Evolutionary conservation across 2,888 invertebrate genomes (phyloP), one percentile per base, ranked within the genome.

Genomic region (Caenorhabditis imperialis): DNA sequence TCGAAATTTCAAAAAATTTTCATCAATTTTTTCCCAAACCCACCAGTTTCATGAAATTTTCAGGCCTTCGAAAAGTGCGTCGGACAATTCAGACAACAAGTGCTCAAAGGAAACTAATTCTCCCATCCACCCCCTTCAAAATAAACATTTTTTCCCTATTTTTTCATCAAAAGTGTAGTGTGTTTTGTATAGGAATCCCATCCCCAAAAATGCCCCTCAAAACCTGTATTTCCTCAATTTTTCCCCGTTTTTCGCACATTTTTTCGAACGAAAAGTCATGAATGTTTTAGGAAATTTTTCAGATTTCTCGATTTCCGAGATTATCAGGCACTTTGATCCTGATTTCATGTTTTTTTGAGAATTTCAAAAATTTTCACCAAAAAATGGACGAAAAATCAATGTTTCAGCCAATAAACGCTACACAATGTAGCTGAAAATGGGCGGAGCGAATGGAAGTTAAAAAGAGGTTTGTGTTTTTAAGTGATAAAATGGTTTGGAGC

Each of bases 11-110:
- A n/a, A n/a, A n/a, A n/a, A n/a, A n/a, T n/a, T n/a, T n/a, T n/a
- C n/a, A n/a, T n/a, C n/a, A n/a, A n/a, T n/a, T n/a, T n/a, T n/a
- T n/a, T n/a, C n/a, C n/a, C n/a, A n/a, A n/a, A n/a, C n/a, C n/a
- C n/a, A n/a, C n/a, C n/a, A n/a, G n/a, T n/a, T n/a, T 16, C 5
- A 16, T 18, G 2, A 18, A 8, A 20, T 35, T 71, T 76, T 16
- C 58, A 58, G 53, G 75, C 70, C 4, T 85, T 83, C 67, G 81
- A 82, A 35, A 63, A 81, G 44, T 86, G 86, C 69, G 83, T 85
- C 20, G 78, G 69, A 22, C 74, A 84, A 8, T 84, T 83, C 77
- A 80, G 84, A 51, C 73, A 77, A 58, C 77, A 84, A 76, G 84
- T 85, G 33, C 80, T 85, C 65, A 76, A 78, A 33, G 80, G 78